A percentile compares a stretch with the other conserved stretches of the same genome.
Conservation (phyloP, 1,140 invertebrate genomes). For the Leptinotarsa lineolata region DNA sequence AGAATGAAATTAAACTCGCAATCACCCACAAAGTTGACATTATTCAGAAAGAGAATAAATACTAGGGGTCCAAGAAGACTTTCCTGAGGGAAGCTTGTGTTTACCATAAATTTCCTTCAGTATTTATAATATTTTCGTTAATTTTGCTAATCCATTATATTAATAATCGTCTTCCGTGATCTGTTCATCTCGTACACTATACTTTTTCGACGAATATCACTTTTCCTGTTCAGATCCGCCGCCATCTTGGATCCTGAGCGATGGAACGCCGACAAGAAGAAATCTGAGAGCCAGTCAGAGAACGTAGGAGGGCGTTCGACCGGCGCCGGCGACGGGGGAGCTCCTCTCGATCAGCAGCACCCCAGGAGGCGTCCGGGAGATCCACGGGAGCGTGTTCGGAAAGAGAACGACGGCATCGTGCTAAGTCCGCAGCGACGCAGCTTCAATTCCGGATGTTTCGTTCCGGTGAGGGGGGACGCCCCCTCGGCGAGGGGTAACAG, state of each 20-base stretch:
- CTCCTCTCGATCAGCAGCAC: conserved; percentile 1
- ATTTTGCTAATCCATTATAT: too few species aligned
- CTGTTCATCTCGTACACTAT: too few species aligned
- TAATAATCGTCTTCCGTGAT: too few species aligned
- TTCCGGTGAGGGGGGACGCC: conserved; percentile 54
- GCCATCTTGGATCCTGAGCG: conserved; percentile 67
- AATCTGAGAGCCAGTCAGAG: conserved; percentile 60
- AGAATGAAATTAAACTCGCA: too few species aligned
- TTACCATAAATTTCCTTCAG: too few species aligned
- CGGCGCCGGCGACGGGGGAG: conserved; percentile 41
- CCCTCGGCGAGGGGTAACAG: conserved; percentile 53
- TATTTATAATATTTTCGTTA: too few species aligned
- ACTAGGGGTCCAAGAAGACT: too few species aligned
- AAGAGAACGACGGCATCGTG: conserved; percentile 82
- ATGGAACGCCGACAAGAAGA: conserved; percentile 62
- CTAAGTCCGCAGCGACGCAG: conserved; percentile 80
- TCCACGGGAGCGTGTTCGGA: conserved; percentile 77
- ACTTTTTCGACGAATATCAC: not conserved
- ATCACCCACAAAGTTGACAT: too few species aligned
- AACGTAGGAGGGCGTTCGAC: conserved; percentile 54
- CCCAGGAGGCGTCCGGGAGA: conserved; percentile 64
- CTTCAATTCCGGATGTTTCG: conserved; percentile 82
- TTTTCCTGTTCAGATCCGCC: conserved; percentile 54
- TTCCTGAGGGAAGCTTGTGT: too few species aligned
- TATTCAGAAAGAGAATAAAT: too few species aligned